Percentiles rank a stretch among this genome's conserved stretches.
Evolutionary conservation across 2,888 invertebrate genomes (phyloP).

Genomic region (Habrosyne pyritoides): DNA sequence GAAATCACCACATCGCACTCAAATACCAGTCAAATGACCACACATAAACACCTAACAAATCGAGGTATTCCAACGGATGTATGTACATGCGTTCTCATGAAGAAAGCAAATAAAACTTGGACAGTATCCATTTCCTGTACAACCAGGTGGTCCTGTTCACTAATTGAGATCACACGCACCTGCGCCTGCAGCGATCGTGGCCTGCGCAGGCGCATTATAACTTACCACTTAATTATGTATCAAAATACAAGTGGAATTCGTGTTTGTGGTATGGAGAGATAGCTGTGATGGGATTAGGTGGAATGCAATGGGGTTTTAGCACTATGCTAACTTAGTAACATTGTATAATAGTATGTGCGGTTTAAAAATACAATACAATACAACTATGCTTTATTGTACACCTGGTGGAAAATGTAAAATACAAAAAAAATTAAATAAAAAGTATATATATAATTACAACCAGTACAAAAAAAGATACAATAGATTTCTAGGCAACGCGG

Average conservation of each 20-base stretch:
- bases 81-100: not conserved
- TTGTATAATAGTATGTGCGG: no score
- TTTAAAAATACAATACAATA: no score
- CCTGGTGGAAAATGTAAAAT: no score
- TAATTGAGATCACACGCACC: constrained; percentile 11
- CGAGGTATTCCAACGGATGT: not conserved
- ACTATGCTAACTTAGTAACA: no score
- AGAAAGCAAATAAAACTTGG: constrained; percentile 6
- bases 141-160: constrained; percentile 9
- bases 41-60: not conserved
- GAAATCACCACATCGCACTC: no score
- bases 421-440: no score
- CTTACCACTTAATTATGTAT: constrained; percentile 10
- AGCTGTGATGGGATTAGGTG: not conserved
- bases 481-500: no score
- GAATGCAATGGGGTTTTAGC: not conserved
- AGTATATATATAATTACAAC: no score
- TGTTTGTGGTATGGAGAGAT: not conserved
- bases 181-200: not conserved
- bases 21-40: not conserved
- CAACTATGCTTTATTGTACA: no score
- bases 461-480: no score
- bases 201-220: not conserved
- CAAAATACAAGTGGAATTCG: not conserved
- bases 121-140: not conserved